Percentiles rank a stretch among this genome's conserved stretches.
phyloP scores from a whole-genome alignment of 2,113 vertebrate genomes.

The Stigmatopora argus region DNA sequence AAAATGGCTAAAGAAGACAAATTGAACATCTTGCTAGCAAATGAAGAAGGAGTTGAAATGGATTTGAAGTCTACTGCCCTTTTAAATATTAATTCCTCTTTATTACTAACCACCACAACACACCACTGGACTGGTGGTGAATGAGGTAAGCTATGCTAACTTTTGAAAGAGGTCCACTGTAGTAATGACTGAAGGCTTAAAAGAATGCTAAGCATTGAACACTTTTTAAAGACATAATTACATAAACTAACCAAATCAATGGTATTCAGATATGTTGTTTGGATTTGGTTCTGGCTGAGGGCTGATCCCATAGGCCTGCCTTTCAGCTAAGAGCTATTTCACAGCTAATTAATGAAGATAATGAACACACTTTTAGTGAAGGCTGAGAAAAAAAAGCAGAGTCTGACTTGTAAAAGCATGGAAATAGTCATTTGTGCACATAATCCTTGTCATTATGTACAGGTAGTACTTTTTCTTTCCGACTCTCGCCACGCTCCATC shows the following conservation, averaged over 20 bases:
- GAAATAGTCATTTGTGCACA: slow-evolving; percentile 25
- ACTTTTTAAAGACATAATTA: neutral
- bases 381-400: neutral
- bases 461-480: neutral
- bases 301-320: slow-evolving; percentile 43
- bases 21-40: no score
- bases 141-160: no score
- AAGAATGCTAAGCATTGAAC: neutral
- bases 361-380: slow-evolving; percentile 53
- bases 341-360: slow-evolving; percentile 74
- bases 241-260: neutral
- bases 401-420: slow-evolving; percentile 22
- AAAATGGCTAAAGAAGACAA: no score
- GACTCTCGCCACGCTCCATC: slow-evolving; percentile 2
- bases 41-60: no score
- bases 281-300: slow-evolving; percentile 23
- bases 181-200: no score
- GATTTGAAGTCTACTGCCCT: no score
- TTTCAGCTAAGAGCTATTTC: slow-evolving; percentile 61
- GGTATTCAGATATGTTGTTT: slow-evolving; percentile 8
- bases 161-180: no score
- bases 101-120: no score
- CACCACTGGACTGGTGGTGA: no score
- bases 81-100: no score
- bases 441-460: neutral